Base-by-base conservation (phyloP, 2,888 invertebrate genomes). In the Synanthedon formicaeformis region DNA sequence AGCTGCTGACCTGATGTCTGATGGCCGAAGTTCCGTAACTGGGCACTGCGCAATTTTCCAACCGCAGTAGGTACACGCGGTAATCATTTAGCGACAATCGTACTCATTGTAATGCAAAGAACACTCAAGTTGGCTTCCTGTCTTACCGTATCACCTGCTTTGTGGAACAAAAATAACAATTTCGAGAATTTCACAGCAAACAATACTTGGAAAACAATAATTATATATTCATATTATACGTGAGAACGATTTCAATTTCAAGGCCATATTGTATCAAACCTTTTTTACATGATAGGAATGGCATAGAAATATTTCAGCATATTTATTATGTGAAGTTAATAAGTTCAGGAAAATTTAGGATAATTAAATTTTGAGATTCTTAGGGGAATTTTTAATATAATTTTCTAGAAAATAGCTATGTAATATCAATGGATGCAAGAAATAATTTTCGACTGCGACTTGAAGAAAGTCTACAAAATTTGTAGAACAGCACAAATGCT, bases 121-220 rank as follows among this genome's bases (percentile, higher is more conserved):
- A 65, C 65, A 60, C 45, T 34, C 67, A 58, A 62, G 57, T 54
- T 63, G 56, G 60, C 60, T 71, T 70, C 69, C 68, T 67, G 69
- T 60, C 54, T 58, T 55, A 55, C 49, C 13, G 49, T 49, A 23
- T 18, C 59, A 56, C 55, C 54, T 57, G 58, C 66, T 66, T 67
- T 61, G 51, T 59, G 58, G 59, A 63, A 49, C 45, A 14, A 45
- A n/a, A 45, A 45, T 45, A 14, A 14, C 53, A 54, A 64, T 61
- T 61, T 59, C 56, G 61, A 61, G 59, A 63, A 45, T 45, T 45
- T 45, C 45, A 45, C n/a, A 45, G 45, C 12, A 45, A 45, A 45
- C 45, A 45, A 45, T 45, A 45, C 45, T 45, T 45, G 45, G 45
- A 45, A 45, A 45, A 45, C 45, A 45, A 13, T 14, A 45, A 45